Conservation (phyloP, 2,888 invertebrate species). For the Melipona bicolor region DNA sequence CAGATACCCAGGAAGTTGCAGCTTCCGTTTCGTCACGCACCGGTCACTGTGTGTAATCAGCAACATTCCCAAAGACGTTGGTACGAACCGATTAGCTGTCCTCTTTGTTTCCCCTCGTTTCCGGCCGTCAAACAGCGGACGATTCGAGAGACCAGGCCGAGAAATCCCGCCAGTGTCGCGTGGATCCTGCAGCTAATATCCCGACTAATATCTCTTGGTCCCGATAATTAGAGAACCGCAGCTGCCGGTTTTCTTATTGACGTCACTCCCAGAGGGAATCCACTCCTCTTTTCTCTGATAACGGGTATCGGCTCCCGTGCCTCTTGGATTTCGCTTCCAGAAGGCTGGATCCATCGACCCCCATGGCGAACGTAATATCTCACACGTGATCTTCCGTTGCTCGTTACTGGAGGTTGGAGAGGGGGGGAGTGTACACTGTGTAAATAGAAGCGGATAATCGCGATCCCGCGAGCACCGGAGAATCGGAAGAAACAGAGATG, state of each 20-base stretch:
- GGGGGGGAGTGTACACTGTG: neutral
- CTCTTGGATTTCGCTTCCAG: conserved; percentile 24
- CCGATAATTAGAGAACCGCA: conserved; percentile 46
- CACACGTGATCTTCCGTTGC: conserved; percentile 31
- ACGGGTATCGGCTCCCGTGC: conserved; percentile 27
- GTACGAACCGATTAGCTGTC: neutral
- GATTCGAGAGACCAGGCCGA: neutral
- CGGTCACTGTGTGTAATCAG: neutral
- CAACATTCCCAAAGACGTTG: no score
- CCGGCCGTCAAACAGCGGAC: no score
- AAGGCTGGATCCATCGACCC: neutral
- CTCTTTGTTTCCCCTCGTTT: neutral
- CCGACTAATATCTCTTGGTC: neutral
- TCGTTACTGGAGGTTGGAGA: conserved; percentile 2
- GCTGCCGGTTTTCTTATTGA: conserved; percentile 40
- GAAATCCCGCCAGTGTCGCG: conserved; percentile 10
- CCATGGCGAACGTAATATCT: conserved; percentile 41
- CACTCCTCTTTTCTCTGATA: conserved; percentile 19
- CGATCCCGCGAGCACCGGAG: neutral
- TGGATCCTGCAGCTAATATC: conserved; percentile 30
- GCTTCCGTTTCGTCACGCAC: neutral
- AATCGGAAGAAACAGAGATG: conserved; percentile 13
- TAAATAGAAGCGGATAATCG: conserved; percentile 28
- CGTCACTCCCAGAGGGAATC: conserved; percentile 30
- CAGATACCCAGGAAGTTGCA: neutral